A percentile compares a stretch with the other conserved stretches of the same genome.
Evolutionary conservation across 1,140 invertebrate genomes (phyloP).

Genomic region (Nasonia giraulti): DNA sequence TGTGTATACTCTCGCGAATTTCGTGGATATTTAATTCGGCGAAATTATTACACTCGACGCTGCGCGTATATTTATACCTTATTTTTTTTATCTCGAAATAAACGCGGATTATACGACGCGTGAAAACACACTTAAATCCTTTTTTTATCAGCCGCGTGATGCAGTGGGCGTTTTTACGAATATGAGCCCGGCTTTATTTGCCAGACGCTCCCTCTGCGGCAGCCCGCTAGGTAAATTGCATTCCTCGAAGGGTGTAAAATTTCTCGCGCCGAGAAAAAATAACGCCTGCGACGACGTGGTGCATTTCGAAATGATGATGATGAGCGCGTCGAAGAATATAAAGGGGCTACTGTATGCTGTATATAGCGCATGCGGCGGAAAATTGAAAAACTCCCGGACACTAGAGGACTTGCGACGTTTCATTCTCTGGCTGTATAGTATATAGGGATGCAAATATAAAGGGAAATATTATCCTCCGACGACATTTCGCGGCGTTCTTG

Average conservation of each 20-base stretch:
- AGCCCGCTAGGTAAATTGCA: not conserved
- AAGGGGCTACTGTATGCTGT: too few species aligned
- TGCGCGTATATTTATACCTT: too few species aligned
- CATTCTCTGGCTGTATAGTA: not conserved
- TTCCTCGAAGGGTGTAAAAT: not conserved
- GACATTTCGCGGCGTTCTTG: not conserved
- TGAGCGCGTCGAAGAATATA: too few species aligned
- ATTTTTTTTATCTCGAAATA: not conserved
- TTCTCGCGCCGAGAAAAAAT: too few species aligned
- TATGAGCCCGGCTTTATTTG: not conserved
- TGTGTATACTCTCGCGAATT: too few species aligned
- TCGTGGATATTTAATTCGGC: too few species aligned
- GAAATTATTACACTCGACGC: too few species aligned
- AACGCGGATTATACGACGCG: not conserved
- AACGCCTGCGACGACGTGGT: too few species aligned
- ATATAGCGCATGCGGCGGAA: not conserved
- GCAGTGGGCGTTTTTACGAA: not conserved
- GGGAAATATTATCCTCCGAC: constrained; percentile 23
- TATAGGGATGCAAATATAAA: constrained; percentile 15
- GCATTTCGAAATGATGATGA: too few species aligned
- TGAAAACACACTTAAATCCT: not conserved
- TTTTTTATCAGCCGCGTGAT: not conserved
- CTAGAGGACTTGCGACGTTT: not conserved
- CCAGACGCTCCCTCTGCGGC: not conserved
- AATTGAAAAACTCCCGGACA: not conserved